Base-by-base conservation (phyloP, 2,888 invertebrate genomes). In the Dusona sp. region DNA sequence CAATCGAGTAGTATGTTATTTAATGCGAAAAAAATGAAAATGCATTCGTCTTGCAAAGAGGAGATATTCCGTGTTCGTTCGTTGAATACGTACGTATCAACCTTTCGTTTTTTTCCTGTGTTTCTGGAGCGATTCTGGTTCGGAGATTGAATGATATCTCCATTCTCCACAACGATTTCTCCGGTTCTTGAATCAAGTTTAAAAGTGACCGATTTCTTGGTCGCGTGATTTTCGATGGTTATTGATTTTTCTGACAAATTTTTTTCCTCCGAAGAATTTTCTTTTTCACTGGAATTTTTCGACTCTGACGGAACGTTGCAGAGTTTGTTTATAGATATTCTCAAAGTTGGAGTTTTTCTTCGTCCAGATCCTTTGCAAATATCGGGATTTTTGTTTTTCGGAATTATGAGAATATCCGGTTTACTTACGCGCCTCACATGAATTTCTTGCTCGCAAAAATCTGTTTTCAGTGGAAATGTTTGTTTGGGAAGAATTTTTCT, bases 311-410 rank as follows among this genome's bases (percentile, higher is more conserved):
- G n/a, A 33, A 54, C 42, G 29, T 85, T 83, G 74, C 75, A 83
- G n/a, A 73, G 84, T 87, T 90, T 91, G 75, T 89, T 89, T n/a
- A 91, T 88, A 51, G 88, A 88, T 77, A 91, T 90, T 77, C 87
- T 87, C 36, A 91, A 72, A 57, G 89, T 75, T 19, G 90, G 88
- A 33, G 70, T 87, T 48, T 88, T 88, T 38, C 29, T 29, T 4
- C 6, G 29, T 7, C 29, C 6, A 61, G 3, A 2, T 1, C 3
- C 3, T 54, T 72, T 4, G 84, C 68, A 4, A 67, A 8, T 11
- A 3, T 0, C 22, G 67, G 1, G 2, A 3, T 11, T 38, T 67
- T 9, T 38, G 1, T 22, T n/a, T 38, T 67, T 67, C 3, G 38
- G n/a, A 29, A 61, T 9, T 61, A 86, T 68, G n/a, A 84, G 73